Percentiles rank a stretch among this genome's conserved stretches.
Conservation (phyloP, 2,888 invertebrate genomes). For the Eupithecia exiguata region DNA sequence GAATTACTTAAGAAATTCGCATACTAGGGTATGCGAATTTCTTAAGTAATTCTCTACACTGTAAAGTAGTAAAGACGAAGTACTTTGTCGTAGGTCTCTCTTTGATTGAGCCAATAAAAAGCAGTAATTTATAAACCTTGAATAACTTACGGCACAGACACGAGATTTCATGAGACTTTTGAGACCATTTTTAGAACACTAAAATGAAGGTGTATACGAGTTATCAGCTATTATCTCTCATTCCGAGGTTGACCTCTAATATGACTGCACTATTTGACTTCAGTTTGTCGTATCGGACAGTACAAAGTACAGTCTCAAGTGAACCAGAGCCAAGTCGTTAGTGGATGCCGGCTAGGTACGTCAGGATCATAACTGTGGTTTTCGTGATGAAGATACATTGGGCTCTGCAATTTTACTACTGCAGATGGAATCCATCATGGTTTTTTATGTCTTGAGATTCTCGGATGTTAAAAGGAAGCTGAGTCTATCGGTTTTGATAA, state of each 20-base stretch:
- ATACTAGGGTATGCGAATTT: no score
- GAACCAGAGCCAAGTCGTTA: slow-evolving; percentile 47
- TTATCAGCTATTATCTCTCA: no score
- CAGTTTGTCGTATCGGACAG: slow-evolving; percentile 24
- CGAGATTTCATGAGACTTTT: no score
- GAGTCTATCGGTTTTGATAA: not conserved
- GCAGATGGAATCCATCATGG: slow-evolving; percentile 24
- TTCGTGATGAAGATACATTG: slow-evolving; percentile 41
- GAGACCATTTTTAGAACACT: not conserved
- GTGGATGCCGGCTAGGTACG: slow-evolving; percentile 35
- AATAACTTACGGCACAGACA: no score
- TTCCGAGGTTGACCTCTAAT: no score
- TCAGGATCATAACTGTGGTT: slow-evolving; percentile 41
- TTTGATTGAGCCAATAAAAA: not conserved
- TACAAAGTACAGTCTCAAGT: slow-evolving; percentile 18
- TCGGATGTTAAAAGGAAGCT: slow-evolving; percentile 1
- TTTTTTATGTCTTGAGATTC: slow-evolving; percentile 14
- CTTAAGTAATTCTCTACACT: not conserved
- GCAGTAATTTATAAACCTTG: no score
- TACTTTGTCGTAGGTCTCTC: not conserved
- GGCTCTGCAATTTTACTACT: slow-evolving; percentile 25
- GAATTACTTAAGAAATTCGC: not conserved
- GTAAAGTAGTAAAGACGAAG: not conserved
- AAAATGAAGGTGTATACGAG: no score
- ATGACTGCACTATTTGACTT: no score